These are phyloP conservation scores for Berghia stephanieae DNA, from an alignment of 1,140 invertebrate genomes.

Conservation along the genomic window DNA sequence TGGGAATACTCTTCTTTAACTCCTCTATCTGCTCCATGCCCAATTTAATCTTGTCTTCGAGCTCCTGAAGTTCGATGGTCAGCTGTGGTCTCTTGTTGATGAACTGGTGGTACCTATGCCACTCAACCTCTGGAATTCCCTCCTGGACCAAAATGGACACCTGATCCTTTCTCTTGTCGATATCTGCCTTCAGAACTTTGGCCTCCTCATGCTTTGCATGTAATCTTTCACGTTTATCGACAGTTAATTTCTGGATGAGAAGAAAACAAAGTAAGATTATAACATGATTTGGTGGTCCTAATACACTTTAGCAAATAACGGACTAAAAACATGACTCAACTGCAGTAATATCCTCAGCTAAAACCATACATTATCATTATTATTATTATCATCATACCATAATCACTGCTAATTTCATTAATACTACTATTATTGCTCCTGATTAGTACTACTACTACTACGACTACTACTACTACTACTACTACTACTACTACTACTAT, in stretches of 20 bases:
- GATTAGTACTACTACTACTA: no score
- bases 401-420: not conserved
- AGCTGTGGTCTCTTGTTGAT: conserved; percentile 92
- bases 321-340: no score
- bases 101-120: conserved; percentile 86
- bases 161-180: conserved; percentile 81
- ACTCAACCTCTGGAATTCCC: conserved; percentile 80
- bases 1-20: conserved; percentile 59
- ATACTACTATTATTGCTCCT: no score
- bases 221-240: conserved; percentile 82
- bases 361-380: no score
- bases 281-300: no score
- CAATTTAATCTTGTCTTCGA: conserved; percentile 86
- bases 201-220: conserved; percentile 85
- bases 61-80: conserved; percentile 84
- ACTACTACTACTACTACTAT: no score
- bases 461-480: no score
- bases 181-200: conserved; percentile 82
- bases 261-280: not conserved
- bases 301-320: no score
- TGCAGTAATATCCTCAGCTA: no score
- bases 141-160: conserved; percentile 80
- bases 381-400: not conserved
- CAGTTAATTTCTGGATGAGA: conserved; percentile 75
- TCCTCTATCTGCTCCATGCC: conserved; percentile 82